Percentiles rank a stretch among this genome's conserved stretches.
Conservation (phyloP, 2,797 vertebrate genomes). For the Rhynchonycteris naso region DNA sequence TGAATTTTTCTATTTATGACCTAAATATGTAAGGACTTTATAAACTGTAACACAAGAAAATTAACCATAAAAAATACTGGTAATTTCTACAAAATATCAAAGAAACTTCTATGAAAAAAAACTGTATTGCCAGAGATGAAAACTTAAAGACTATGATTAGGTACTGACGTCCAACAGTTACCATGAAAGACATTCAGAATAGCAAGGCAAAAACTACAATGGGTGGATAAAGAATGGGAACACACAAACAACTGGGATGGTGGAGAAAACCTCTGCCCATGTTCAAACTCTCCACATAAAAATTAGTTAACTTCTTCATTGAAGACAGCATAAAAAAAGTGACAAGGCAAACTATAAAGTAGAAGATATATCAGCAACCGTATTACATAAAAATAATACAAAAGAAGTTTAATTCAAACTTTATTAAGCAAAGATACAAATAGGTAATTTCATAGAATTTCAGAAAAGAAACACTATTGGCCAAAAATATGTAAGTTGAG, state of each 20-base stretch:
- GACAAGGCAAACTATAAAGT: not conserved
- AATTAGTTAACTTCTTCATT: not conserved
- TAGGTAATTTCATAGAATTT: not conserved
- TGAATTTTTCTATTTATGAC: not conserved
- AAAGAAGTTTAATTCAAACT: not conserved
- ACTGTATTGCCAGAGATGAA: not conserved
- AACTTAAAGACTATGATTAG: not conserved
- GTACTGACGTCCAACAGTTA: not conserved
- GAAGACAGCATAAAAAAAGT: not conserved
- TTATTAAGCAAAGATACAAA: not conserved
- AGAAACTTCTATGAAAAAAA: not conserved
- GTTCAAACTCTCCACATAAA: not conserved
- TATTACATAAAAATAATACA: not conserved
- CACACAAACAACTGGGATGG: not conserved
- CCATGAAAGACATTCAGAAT: not conserved
- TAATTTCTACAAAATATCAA: not conserved
- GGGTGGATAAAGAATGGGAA: not conserved
- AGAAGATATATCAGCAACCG: not conserved
- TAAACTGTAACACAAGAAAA: not conserved
- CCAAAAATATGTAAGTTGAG: not conserved
- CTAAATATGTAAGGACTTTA: not conserved
- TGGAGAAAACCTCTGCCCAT: not conserved
- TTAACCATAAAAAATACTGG: not conserved
- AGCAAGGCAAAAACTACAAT: not conserved
- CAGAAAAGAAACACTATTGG: not conserved